Evolutionary conservation across 2,797 vertebrate species (phyloP).

Genomic region (Sorex maritimensis): DNA sequence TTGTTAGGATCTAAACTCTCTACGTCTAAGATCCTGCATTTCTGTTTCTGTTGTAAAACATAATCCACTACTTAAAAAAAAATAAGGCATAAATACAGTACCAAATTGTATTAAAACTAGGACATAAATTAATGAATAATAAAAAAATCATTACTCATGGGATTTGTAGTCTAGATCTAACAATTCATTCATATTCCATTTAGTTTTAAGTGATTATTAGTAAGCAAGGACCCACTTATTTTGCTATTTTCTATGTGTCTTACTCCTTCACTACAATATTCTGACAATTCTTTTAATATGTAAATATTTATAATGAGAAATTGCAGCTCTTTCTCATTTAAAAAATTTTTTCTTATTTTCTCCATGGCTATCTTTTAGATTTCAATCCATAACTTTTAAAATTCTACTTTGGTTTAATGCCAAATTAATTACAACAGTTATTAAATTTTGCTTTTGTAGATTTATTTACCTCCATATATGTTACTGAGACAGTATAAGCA

Average conservation of each 20-base stretch:
- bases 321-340: not conserved
- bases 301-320: not conserved
- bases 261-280: not conserved
- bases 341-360: not conserved
- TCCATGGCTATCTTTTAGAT: not conserved
- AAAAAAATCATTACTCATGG: too few relatives aligned
- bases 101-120: too few relatives aligned
- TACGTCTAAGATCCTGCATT: slow-evolving; percentile 5
- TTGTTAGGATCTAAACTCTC: not conserved
- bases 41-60: not conserved
- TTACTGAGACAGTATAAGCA: not conserved
- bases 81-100: too few relatives aligned
- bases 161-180: too few relatives aligned
- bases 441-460: not conserved
- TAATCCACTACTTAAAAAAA: too few relatives aligned
- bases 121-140: too few relatives aligned
- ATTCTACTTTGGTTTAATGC: not conserved
- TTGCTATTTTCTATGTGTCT: not conserved
- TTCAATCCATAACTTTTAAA: not conserved
- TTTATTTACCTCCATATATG: not conserved
- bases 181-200: not conserved
- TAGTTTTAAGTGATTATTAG: not conserved
- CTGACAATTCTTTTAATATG: not conserved
- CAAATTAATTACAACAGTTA: not conserved
- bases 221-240: not conserved